Conservation (phyloP, 2,797 vertebrate genomes). For the Sylvilagus floridanus region DNA sequence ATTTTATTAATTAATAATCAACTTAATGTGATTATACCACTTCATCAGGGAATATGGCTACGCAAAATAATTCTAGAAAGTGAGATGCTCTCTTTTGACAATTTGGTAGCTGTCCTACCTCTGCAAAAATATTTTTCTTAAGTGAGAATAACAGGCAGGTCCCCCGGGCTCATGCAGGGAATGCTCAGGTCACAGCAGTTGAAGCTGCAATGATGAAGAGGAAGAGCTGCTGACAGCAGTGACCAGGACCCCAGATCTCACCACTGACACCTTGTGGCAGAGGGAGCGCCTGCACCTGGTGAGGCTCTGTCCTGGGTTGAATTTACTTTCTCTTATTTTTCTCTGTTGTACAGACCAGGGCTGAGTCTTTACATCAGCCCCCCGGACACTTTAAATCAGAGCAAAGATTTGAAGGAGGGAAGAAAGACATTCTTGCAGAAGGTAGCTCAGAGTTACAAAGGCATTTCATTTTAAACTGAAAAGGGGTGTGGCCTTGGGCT, state of each 20-base stretch:
- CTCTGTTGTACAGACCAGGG: rapidly evolving
- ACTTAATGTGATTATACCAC: too few relatives aligned
- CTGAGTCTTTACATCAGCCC: neutral
- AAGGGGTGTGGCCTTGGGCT: neutral
- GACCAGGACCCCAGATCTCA: neutral
- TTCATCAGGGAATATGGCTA: neutral
- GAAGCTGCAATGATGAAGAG: neutral
- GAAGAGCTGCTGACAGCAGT: neutral
- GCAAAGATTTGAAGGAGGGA: neutral
- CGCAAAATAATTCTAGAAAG: neutral
- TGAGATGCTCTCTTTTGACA: neutral
- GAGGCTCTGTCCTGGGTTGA: rapidly evolving
- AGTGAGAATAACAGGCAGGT: neutral
- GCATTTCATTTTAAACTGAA: conserved; percentile 20
- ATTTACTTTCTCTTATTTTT: too few relatives aligned
- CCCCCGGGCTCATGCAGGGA: rapidly evolving
- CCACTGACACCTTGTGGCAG: neutral
- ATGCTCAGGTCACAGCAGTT: neutral
- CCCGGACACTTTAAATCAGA: neutral
- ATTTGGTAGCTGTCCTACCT: neutral
- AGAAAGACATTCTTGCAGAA: neutral
- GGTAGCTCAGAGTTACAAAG: neutral
- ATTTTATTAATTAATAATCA: neutral
- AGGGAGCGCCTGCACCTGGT: neutral
- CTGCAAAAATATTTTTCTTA: neutral